Base-by-base conservation (phyloP, 2,797 vertebrate species). In the Cottoperca gobio region DNA sequence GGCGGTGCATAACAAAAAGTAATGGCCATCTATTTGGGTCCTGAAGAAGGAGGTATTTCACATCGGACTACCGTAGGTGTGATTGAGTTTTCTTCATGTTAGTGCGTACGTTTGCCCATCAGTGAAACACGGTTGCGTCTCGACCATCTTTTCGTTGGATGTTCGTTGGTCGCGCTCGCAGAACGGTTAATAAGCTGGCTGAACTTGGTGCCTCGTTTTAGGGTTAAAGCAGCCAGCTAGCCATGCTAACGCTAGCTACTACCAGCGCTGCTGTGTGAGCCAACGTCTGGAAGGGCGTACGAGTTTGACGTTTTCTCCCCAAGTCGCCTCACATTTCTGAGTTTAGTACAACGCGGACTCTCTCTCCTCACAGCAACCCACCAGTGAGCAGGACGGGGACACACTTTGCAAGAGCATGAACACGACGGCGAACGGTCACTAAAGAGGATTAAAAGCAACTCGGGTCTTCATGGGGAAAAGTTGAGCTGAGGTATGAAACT, bases 11-110 rank as follows among this genome's bases (percentile, higher is more conserved):
- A 92, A 86, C 88, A 89, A 89, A 93, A 94, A 94, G 92, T 92
- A 93, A 95, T 93, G 92, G 91, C 92, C 81, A 94, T 93, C 90
- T 93, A 93, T 94, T 94, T 93, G 90, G 92, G 91, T 93, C 87
- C 84, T 76, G 92, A 78, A 87, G 86, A 93, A 91, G 87, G 81
- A 89, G 83, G 84, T 91, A 81, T 79, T 92, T 91, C 72, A 89
- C 72, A 86, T 89, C 84, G 79, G 77, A 86, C 81, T 79, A 81
- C 53, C 79, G 86, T 82, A 81, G 87, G 88, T 90, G 85, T 86
- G 78, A 63, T 66, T 73, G 61, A 57, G 48, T 83, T 84, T 76
- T 62, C 40, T 67, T 33, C 26, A 21, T 46, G 54, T 73, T 69
- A 40, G 8, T 43, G 55, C 60, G 73, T 46, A 33, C 59, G 37